Conservation (phyloP, 2,797 vertebrate genomes). For the Tapirus indicus region DNA sequence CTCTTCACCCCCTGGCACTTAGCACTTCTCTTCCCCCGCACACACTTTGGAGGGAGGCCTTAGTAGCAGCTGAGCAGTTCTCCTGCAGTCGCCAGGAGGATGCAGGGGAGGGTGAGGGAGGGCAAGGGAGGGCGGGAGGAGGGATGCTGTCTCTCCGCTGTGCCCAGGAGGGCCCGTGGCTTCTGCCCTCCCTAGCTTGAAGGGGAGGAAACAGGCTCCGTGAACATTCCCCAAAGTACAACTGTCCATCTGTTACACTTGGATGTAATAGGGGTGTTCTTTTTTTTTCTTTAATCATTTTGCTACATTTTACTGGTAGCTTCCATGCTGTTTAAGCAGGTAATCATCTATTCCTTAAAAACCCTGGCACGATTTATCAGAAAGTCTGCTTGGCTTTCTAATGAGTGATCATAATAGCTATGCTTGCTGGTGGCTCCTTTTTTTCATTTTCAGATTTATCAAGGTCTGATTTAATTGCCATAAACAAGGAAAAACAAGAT, state of each 20-base stretch:
- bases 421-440: conserved; percentile 63
- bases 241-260: conserved; percentile 87
- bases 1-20: neutral
- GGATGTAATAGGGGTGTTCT: conserved; percentile 72
- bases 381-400: conserved; percentile 84
- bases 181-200: conserved; percentile 81
- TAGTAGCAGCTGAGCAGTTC: conserved; percentile 56
- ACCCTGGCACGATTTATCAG: conserved; percentile 80
- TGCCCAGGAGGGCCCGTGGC: conserved; percentile 65
- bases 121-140: neutral
- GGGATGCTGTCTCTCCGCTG: conserved; percentile 63
- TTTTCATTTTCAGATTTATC: conserved; percentile 72
- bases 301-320: conserved; percentile 81
- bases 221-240: conserved; percentile 82
- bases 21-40: neutral
- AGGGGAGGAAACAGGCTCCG: conserved; percentile 68
- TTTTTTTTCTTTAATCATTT: conserved; percentile 81
- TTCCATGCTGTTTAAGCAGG: conserved; percentile 85
- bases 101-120: neutral
- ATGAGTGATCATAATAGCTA: conserved; percentile 80
- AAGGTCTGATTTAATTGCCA: conserved; percentile 83
- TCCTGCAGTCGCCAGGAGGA: conserved; percentile 44
- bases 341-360: conserved; percentile 86
- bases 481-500: conserved; percentile 80
- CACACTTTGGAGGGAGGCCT: conserved; percentile 41